These are phyloP conservation scores for Mycetomoellerius zeteki DNA, from an alignment of 1,140 invertebrate species.

Conservation along the genomic window DNA sequence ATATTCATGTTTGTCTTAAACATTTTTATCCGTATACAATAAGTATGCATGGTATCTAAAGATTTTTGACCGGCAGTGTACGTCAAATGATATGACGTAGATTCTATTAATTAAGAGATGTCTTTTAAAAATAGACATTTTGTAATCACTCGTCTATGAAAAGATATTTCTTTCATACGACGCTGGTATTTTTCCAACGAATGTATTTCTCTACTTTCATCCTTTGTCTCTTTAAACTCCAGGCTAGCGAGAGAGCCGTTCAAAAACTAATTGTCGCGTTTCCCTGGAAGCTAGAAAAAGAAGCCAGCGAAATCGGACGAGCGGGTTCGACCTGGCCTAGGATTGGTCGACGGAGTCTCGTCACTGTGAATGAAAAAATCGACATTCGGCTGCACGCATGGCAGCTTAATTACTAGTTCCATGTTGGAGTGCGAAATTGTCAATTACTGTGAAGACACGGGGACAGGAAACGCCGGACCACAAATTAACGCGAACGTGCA, in stretches of 20 bases:
- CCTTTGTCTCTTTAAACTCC: slow-evolving; percentile 48
- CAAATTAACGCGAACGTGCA: slow-evolving; percentile 43
- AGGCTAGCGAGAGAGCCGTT: background rate
- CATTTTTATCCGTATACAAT: no score
- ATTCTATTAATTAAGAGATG: background rate
- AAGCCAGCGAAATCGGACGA: background rate
- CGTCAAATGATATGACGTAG: background rate
- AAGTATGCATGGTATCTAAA: no score
- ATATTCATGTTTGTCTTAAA: no score
- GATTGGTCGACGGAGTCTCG: slow-evolving; percentile 41
- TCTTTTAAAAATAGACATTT: background rate
- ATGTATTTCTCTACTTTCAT: background rate
- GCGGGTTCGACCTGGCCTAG: background rate
- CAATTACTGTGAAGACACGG: slow-evolving; percentile 54
- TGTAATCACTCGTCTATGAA: background rate
- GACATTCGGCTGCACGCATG: slow-evolving; percentile 50
- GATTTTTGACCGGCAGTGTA: no score
- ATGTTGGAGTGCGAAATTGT: slow-evolving; percentile 63
- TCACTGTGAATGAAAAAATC: slow-evolving; percentile 47
- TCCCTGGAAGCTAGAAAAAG: slow-evolving; percentile 13
- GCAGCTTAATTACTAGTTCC: slow-evolving; percentile 67
- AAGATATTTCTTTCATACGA: background rate
- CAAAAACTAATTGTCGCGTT: slow-evolving; percentile 62
- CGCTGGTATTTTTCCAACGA: slow-evolving; percentile 26
- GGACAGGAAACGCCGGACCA: background rate